phyloP scores from a whole-genome alignment of 2,113 vertebrate species.

The Brachionichthys hirsutus region DNA sequence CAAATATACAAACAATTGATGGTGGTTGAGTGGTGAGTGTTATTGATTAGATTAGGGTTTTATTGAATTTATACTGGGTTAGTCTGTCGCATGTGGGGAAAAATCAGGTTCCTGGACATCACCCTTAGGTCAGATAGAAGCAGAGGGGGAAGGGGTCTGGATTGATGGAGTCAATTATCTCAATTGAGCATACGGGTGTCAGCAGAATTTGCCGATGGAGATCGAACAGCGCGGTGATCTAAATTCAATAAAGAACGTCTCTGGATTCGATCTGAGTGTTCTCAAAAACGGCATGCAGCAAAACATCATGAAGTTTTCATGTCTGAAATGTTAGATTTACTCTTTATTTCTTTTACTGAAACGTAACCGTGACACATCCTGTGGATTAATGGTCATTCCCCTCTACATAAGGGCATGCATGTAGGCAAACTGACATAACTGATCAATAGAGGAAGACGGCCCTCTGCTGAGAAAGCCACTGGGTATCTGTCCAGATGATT shows the following conservation, averaged over 20 bases:
- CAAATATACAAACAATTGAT: neutral
- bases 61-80: constrained; percentile 5
- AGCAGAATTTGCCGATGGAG: constrained; percentile 22
- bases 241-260: constrained; percentile 25
- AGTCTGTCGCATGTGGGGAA: neutral
- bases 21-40: too few species aligned
- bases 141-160: neutral
- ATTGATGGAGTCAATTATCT: constrained; percentile 24
- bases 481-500: constrained; percentile 31
- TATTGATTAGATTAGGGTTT: constrained; percentile 23
- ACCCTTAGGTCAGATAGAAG: constrained; percentile 1
- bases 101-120: too few species aligned
- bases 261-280: neutral
- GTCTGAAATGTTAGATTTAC: constrained; percentile 10
- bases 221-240: constrained; percentile 10
- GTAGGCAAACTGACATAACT: constrained; percentile 20
- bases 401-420: constrained; percentile 1
- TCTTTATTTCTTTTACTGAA: constrained; percentile 5
- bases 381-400: neutral
- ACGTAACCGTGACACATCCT: constrained; percentile 24
- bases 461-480: constrained; percentile 7
- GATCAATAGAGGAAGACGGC: constrained; percentile 17
- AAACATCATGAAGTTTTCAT: constrained; percentile 5
- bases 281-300: neutral
- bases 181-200: constrained; percentile 24